Conservation (phyloP, 37 sponge, comb jelly and placozoan genomes). For the Theonella swinhoei region DNA sequence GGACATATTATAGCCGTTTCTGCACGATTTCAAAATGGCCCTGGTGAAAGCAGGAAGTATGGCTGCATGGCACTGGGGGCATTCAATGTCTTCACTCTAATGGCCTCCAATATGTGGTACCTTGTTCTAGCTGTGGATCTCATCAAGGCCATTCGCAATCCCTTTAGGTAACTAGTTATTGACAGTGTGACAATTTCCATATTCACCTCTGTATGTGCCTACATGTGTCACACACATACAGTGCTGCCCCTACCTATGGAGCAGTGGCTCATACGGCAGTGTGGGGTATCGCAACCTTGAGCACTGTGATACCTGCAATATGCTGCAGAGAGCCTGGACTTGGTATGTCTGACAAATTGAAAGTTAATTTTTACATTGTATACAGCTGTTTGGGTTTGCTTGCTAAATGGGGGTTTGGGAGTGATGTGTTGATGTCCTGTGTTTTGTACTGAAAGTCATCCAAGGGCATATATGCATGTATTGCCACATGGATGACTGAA, state of each 20-base stretch:
- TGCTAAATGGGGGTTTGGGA: too few species aligned
- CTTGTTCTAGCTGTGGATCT: slow-evolving; percentile 70
- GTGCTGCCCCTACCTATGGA: not conserved
- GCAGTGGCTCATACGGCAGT: not conserved
- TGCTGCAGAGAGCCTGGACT: too few species aligned
- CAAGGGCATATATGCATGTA: too few species aligned
- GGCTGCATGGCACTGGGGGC: slow-evolving; percentile 53
- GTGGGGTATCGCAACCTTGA: not conserved
- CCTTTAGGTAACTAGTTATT: slow-evolving; percentile 77
- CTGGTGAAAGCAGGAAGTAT: not conserved
- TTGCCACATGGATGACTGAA: too few species aligned
- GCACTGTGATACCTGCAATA: not conserved
- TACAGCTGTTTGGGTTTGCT: too few species aligned
- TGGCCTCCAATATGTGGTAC: slow-evolving; percentile 73
- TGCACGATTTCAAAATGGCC: not conserved
- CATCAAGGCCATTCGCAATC: slow-evolving; percentile 74
- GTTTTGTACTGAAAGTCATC: too few species aligned
- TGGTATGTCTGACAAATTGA: not conserved
- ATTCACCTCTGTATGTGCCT: too few species aligned
- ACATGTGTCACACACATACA: not conserved
- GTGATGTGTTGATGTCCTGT: too few species aligned
- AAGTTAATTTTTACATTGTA: too few species aligned
- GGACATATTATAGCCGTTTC: slow-evolving; percentile 35
- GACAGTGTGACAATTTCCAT: not conserved
- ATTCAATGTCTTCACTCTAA: slow-evolving; percentile 59